Conservation (phyloP, 2,797 vertebrate genomes). For the Xiphorhynchus erythropygius region DNA sequence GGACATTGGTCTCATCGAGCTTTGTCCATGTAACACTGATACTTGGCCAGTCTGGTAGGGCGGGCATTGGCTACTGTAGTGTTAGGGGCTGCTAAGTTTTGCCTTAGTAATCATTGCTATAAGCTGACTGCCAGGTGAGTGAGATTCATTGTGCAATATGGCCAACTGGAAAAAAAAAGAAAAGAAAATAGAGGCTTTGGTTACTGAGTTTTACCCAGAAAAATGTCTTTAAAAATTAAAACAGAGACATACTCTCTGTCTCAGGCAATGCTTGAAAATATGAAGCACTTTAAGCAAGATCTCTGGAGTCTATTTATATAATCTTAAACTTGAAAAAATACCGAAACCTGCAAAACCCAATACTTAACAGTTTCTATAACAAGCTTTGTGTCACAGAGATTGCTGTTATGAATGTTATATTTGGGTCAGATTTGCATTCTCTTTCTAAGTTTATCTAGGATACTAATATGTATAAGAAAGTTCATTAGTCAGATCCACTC, state of each 20-base stretch:
- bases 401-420: not conserved
- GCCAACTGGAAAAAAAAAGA: not conserved
- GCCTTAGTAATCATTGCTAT: not conserved
- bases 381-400: not conserved
- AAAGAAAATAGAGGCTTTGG: not conserved
- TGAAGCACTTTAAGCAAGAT: not conserved
- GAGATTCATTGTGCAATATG: not conserved
- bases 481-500: not conserved
- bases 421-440: constrained; percentile 16
- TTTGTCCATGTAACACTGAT: not conserved
- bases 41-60: not conserved
- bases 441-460: not conserved
- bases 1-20: not conserved
- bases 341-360: not conserved
- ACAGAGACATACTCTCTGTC: not conserved
- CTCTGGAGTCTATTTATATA: constrained; percentile 16
- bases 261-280: not conserved
- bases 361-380: constrained; percentile 7
- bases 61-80: not conserved
- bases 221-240: not conserved
- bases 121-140: not conserved
- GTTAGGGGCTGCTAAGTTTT: not conserved
- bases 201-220: not conserved
- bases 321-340: constrained; percentile 30
- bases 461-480: not conserved